Conservation (phyloP, 1,140 invertebrate genomes). For the Brachionus koreanus region DNA sequence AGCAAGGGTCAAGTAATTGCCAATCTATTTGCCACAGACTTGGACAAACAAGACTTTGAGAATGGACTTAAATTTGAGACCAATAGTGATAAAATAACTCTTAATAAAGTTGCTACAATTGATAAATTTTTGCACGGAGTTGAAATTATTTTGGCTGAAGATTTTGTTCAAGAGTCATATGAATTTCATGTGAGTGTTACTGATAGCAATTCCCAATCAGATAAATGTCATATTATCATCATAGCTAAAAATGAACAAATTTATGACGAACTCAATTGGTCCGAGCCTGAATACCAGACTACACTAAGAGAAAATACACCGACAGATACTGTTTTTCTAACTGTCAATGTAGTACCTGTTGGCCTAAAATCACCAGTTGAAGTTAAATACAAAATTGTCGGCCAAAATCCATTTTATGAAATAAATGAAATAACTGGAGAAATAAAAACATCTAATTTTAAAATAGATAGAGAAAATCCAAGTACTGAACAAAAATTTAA, state of each 20-base stretch:
- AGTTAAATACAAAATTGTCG: neutral
- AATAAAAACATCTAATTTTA: conserved; percentile 9
- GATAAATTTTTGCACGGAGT: conserved; percentile 16
- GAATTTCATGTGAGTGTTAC: neutral
- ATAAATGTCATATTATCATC: neutral
- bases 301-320: neutral
- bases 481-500: neutral
- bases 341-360: neutral
- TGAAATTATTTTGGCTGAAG: neutral
- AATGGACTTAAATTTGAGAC: neutral
- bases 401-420: neutral
- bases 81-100: neutral
- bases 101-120: neutral
- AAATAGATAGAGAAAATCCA: neutral
- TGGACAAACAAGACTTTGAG: neutral
- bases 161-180: neutral
- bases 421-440: conserved; percentile 17
- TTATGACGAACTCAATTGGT: conserved; percentile 17
- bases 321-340: neutral
- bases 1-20: neutral
- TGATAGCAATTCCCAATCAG: neutral
- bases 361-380: neutral
- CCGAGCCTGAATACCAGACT: neutral
- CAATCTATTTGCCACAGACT: neutral
- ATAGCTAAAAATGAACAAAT: neutral